phyloP scores from a whole-genome alignment of 2,797 vertebrate genomes.

The Muraenolepis orangiensis region DNA sequence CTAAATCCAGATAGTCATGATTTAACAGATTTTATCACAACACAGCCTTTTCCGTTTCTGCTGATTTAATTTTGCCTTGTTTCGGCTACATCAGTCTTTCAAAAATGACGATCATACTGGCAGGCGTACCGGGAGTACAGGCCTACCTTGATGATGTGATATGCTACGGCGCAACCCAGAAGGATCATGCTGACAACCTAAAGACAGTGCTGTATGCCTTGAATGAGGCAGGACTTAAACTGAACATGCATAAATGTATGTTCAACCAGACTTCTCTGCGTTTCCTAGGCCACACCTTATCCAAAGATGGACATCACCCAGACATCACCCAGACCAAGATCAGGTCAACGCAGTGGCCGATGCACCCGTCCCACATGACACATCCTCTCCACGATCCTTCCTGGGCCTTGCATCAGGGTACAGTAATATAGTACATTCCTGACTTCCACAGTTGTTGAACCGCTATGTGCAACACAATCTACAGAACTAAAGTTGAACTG shows the following conservation, averaged over 20 bases:
- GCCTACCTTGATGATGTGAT: constrained; percentile 21
- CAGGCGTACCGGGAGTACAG: constrained; percentile 16
- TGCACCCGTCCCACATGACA: constrained; percentile 17
- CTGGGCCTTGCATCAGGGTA: constrained; percentile 20
- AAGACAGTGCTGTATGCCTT: constrained; percentile 11
- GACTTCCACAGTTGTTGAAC: constrained; percentile 20
- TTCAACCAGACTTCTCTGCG: not conserved
- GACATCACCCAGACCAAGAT: constrained; percentile 10
- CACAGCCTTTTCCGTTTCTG: too few species aligned
- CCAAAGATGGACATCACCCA: constrained; percentile 15
- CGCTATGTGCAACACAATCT: not conserved
- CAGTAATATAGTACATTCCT: constrained; percentile 25
- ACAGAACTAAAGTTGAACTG: constrained; percentile 14
- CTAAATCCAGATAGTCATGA: too few species aligned
- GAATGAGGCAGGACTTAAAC: not conserved
- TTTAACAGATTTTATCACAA: too few species aligned
- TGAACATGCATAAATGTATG: not conserved
- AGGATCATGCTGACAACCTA: constrained; percentile 9
- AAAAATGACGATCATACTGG: constrained; percentile 8
- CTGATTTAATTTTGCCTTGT: too few species aligned
- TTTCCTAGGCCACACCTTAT: not conserved
- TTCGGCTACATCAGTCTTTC: too few species aligned
- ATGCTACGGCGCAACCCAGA: constrained; percentile 5
- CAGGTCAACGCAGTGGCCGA: constrained; percentile 12
- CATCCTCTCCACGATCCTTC: constrained; percentile 9